Evolutionary conservation across 1,140 invertebrate species (phyloP).

Genomic region (Polypedilum vanderplanki): DNA sequence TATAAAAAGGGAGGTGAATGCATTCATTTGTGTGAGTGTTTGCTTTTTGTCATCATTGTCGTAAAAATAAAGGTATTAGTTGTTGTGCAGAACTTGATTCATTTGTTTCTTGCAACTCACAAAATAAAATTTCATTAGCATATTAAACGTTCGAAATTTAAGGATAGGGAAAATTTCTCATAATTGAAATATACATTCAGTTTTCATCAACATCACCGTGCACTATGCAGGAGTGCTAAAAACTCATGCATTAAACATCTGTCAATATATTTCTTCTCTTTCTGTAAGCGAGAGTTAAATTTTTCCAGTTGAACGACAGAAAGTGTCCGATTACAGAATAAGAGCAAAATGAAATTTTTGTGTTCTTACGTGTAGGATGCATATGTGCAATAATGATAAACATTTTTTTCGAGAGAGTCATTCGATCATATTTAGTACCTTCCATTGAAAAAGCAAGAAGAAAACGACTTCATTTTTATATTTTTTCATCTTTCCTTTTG

Average conservation of each 20-base stretch:
- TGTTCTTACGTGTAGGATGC: not conserved
- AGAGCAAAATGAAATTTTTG: not conserved
- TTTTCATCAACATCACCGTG: slow-evolving; percentile 12
- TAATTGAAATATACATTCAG: slow-evolving; percentile 26
- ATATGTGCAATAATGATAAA: too few species aligned
- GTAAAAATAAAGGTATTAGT: too few species aligned
- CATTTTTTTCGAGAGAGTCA: too few species aligned
- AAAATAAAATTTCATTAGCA: not conserved
- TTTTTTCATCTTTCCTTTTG: not conserved
- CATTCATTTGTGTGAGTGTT: too few species aligned
- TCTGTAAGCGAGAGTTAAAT: not conserved
- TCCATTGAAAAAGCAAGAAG: not conserved
- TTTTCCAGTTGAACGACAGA: not conserved
- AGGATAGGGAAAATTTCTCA: not conserved
- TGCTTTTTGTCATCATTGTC: too few species aligned
- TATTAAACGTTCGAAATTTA: not conserved
- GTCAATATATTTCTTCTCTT: slow-evolving; percentile 15
- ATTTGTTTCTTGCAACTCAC: not conserved
- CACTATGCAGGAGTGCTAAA: not conserved
- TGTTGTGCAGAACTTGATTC: too few species aligned
- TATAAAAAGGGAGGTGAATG: too few species aligned
- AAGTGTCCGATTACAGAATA: not conserved
- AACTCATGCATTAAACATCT: slow-evolving; percentile 27
- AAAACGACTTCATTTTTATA: slow-evolving; percentile 2
- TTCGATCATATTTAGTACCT: not conserved